These are phyloP conservation scores for Volucella zonaria DNA, from an alignment of 2,888 invertebrate genomes.

Conservation along the genomic window DNA sequence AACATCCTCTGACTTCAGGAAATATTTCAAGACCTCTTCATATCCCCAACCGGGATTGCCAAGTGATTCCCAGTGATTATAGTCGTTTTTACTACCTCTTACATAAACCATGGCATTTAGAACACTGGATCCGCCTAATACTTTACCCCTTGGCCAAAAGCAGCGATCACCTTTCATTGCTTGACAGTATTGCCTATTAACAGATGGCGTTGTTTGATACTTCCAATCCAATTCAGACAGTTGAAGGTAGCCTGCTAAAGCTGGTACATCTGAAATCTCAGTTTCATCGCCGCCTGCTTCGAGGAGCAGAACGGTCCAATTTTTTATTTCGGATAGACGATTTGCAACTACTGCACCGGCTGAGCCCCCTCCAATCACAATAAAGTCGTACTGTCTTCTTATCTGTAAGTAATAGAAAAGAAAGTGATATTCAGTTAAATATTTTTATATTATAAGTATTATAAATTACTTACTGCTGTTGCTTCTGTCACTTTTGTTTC, in stretches of 20 bases:
- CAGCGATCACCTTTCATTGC: slow-evolving; percentile 94
- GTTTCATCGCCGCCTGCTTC: slow-evolving; percentile 95
- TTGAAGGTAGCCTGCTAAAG: slow-evolving; percentile 92
- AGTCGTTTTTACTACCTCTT: slow-evolving; percentile 93
- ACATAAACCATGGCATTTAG: slow-evolving; percentile 96
- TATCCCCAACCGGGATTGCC: slow-evolving; percentile 95
- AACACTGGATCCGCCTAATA: slow-evolving; percentile 93
- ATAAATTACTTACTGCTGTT: slow-evolving; percentile 85
- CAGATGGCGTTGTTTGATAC: slow-evolving; percentile 92
- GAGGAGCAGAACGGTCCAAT: slow-evolving; percentile 92
- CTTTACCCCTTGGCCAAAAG: slow-evolving; percentile 96
- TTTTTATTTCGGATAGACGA: slow-evolving; percentile 90
- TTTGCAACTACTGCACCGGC: slow-evolving; percentile 95
- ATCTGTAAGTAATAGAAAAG: slow-evolving; percentile 84
- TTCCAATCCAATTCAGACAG: slow-evolving; percentile 95
- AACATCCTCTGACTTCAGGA: slow-evolving; percentile 94
- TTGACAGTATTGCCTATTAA: slow-evolving; percentile 90
- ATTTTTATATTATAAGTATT: neutral
- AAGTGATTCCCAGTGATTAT: slow-evolving; percentile 92
- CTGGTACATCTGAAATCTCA: slow-evolving; percentile 93
- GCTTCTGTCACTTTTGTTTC: slow-evolving; percentile 90
- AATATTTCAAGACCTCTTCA: slow-evolving; percentile 91
- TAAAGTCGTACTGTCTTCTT: slow-evolving; percentile 91
- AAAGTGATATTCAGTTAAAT: slow-evolving; percentile 20
- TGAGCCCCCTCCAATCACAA: slow-evolving; percentile 93